phyloP scores from a whole-genome alignment of 2,797 vertebrate species.

The Clarias fuscus region DNA sequence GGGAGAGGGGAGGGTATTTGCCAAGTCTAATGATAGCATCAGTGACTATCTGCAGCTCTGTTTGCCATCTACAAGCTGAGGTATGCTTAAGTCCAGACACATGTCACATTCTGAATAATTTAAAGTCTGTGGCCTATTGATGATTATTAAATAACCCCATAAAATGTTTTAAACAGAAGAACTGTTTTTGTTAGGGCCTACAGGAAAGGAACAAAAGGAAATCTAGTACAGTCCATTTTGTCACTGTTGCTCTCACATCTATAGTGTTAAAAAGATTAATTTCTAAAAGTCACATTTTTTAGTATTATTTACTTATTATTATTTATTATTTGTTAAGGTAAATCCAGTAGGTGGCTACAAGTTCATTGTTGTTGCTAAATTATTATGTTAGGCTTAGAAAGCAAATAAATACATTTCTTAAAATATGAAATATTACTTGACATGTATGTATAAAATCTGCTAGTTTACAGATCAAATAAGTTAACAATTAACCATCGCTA shows the following conservation, averaged over 20 bases:
- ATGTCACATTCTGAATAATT: slow-evolving; percentile 1
- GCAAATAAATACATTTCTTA: neutral
- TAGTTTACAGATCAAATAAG: neutral
- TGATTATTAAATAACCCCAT: slow-evolving; percentile 31
- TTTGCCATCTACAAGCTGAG: slow-evolving; percentile 70
- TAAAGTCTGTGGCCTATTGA: neutral
- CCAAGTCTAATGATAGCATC: slow-evolving; percentile 69
- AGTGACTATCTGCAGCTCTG: slow-evolving; percentile 64
- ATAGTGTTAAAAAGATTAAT: slow-evolving; percentile 42
- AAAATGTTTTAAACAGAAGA: neutral
- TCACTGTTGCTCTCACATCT: slow-evolving; percentile 59
- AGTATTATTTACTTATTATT: neutral
- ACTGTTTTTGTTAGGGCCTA: neutral
- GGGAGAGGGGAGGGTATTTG: slow-evolving; percentile 61
- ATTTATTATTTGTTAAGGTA: neutral
- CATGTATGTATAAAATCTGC: neutral
- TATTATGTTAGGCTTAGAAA: neutral
- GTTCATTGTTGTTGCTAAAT: neutral
- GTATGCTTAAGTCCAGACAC: slow-evolving; percentile 62
- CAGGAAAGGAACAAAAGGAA: slow-evolving; percentile 46
- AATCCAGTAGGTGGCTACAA: neutral
- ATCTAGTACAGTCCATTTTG: slow-evolving; percentile 69
- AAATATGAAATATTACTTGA: neutral
- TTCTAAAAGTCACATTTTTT: neutral
- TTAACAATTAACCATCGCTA: neutral